Evolutionary conservation across 2,888 invertebrate genomes (phyloP), one percentile per base, ranked within the genome.

Genomic region (Eupelmus urozonus): DNA sequence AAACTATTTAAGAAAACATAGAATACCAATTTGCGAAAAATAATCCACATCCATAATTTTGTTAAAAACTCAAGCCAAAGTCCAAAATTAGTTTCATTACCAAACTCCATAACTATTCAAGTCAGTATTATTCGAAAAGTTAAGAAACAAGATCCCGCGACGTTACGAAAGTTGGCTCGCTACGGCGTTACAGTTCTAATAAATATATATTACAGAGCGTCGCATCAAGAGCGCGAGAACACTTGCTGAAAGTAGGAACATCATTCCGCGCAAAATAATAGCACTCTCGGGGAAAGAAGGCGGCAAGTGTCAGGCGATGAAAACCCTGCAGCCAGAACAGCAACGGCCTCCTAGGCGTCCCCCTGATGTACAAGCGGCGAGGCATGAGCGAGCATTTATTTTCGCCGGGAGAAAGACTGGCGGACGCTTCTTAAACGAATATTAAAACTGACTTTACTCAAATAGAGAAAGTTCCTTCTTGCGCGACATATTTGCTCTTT

Each of bases 401-500:
- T 34, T 57, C 23, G 49, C n/a, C 16, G 27, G 27, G 40, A n/a
- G 5, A 9, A 18, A 29, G 11, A 13, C 27, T 34, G 23, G 5
- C 7, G 34, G 20, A 13, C 45, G 49, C 70, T 76, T 49, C 49
- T 70, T 55, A 70, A 76, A 57, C 53, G 69, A 70, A 42, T 76
- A 62, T 63, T 76, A 70, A 76, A 63, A 76, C 69, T 69, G 62
- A 69, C 69, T 76, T 70, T 7, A 13, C 69, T 29, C 27, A 49
- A 75, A 62, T 53, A 29, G 27, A 51, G 53, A 75, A 67, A 75
- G 16, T 75, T 53, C 9, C 18, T 51, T 1, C 16, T 57, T n/a
- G n/a, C n/a, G n/a, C n/a, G n/a, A n/a, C n/a, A n/a, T n/a, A n/a
- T n/a, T 40, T 9, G n/a, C 18, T 1, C n/a, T 18, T 53, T 57